Percentiles rank a stretch among this genome's conserved stretches.
Conservation (phyloP, 1,140 invertebrate species). For the Drosophila tani region DNA sequence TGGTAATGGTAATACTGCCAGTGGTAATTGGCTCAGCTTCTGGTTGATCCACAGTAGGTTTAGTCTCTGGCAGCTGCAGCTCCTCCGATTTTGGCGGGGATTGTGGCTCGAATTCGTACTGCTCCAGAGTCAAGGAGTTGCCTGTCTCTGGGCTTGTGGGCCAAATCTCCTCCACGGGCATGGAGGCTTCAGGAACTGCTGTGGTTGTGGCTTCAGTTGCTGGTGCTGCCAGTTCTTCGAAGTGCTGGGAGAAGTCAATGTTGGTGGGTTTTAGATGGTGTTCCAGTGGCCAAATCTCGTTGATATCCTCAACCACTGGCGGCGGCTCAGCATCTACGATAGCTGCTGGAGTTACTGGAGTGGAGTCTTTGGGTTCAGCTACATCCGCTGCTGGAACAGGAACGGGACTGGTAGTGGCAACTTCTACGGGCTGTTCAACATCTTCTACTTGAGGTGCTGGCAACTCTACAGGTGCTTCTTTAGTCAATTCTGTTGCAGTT, state of each 20-base stretch:
- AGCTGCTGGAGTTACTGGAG: constrained; percentile 30
- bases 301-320: constrained; percentile 70
- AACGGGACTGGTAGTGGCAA: constrained; percentile 78
- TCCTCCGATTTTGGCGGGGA: constrained; percentile 28
- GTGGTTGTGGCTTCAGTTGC: constrained; percentile 2
- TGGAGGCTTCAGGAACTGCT: constrained; percentile 31
- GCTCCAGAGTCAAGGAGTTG: constrained; percentile 66
- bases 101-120: constrained; percentile 70
- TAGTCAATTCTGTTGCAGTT: constrained; percentile 71
- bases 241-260: constrained; percentile 81
- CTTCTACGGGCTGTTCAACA: constrained; percentile 78
- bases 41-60: constrained; percentile 9
- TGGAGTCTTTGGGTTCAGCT: constrained; percentile 35
- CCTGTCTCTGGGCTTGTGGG: constrained; percentile 77
- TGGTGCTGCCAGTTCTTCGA: constrained; percentile 38
- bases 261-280: constrained; percentile 74
- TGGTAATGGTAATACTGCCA: constrained; percentile 55
- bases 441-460: constrained; percentile 84
- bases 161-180: constrained; percentile 76
- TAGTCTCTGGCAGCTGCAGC: constrained; percentile 16
- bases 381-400: constrained; percentile 74
- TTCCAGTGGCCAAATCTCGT: constrained; percentile 81
- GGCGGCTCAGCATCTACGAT: constrained; percentile 24
- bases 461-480: constrained; percentile 81
- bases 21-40: constrained; percentile 12